phyloP scores from a whole-genome alignment of 1,140 invertebrate genomes.

The Eufriesea mexicana region DNA sequence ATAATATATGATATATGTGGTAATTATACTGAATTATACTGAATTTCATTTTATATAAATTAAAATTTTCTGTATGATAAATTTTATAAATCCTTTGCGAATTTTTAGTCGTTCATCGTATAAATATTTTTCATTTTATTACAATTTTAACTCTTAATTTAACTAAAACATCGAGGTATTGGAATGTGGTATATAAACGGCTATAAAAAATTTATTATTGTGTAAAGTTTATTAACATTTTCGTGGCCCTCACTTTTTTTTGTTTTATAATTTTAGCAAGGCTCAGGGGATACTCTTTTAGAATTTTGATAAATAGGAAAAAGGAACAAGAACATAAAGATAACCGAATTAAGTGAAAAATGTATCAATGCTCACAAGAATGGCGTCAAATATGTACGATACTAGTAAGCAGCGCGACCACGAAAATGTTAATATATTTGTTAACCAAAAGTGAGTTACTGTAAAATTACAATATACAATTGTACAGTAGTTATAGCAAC shows the following conservation, averaged over 20 bases:
- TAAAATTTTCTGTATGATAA: background rate
- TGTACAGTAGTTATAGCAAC: slow-evolving; percentile 31
- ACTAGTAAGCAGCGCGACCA: background rate
- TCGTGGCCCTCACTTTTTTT: background rate
- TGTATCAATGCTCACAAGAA: background rate
- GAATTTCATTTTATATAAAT: background rate
- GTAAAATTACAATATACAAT: slow-evolving; percentile 1
- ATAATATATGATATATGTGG: too few species aligned
- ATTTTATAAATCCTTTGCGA: background rate
- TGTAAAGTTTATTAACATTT: slow-evolving; percentile 19
- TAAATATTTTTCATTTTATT: background rate
- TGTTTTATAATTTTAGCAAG: background rate
- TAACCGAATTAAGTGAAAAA: background rate
- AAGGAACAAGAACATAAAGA: background rate
- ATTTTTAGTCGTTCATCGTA: background rate
- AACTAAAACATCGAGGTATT: background rate
- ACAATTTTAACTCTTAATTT: background rate
- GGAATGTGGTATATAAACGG: background rate
- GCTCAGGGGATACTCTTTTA: background rate
- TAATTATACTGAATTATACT: too few species aligned
- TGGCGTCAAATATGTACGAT: background rate
- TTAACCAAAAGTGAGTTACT: slow-evolving; percentile 24
- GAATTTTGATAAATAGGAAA: background rate
- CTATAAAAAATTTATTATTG: slow-evolving; percentile 28
- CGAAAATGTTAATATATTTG: slow-evolving; percentile 27